Base-by-base conservation (phyloP, 2,888 invertebrate genomes). In the Parnassius apollo region DNA sequence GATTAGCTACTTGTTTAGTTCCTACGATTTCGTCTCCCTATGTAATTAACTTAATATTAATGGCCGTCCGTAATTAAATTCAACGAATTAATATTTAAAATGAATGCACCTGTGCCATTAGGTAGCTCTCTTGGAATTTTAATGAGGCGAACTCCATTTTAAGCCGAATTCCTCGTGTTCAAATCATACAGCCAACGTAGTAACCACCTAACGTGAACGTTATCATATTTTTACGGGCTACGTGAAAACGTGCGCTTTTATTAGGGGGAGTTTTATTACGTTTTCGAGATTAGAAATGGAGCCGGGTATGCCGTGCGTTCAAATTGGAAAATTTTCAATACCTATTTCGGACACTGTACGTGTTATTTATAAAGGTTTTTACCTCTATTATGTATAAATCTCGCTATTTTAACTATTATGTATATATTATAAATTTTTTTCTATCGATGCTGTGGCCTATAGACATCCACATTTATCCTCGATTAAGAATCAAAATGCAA, bases 181-280 rank as follows among this genome's bases (percentile, higher is more conserved):
- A 71, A 63, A 59, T 56, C 56, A 13, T 46, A 57, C 22, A 61
- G 57, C 35, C 46, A 42, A 68, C 42, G 49, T n/a, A 44, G 72
- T 68, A 44, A 70, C 67, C 69, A 69, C 70, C 73, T 75, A 83
- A 85, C 88, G 88, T 88, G 87, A 82, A 82, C 82, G 88, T 91
- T 90, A 91, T 90, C 91, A 91, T 89, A 89, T 88, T 91, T 90
- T 91, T 90, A 91, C 82, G 86, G 83, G 75, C 76, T 77, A 87
- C 87, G 87, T 89, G 90, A 88, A 90, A 90, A 88, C 81, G 86
- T 79, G 81, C 79, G 78, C 71, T 88, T 90, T 91, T 89, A 90
- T 88, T 85, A 84, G 79, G 80, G 81, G 76, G 75, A 72, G 77
- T 85, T 91, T 91, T 90, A 91, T 90, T 88, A 84, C 81, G 77